Base-by-base conservation (phyloP, 1,140 invertebrate genomes). In the Drosophila ficusphila region DNA sequence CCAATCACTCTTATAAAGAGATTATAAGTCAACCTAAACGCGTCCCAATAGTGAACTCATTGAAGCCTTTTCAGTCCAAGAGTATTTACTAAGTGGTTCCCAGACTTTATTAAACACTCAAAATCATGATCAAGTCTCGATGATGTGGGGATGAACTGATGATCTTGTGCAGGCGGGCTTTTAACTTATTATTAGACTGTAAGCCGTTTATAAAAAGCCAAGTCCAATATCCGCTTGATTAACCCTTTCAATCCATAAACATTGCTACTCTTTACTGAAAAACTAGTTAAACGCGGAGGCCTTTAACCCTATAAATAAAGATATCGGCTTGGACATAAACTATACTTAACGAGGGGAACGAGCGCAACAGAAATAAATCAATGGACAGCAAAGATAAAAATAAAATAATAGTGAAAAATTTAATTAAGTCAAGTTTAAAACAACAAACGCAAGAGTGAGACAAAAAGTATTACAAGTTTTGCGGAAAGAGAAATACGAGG, bases 351-450 rank as follows among this genome's bases (percentile, higher is more conserved):
- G 31, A 29, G 18, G 47, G 23, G 16, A 65, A 34, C 25, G 21
- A 58, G 44, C 27, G 25, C n/a, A 8, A 36, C 1, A 12, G 12
- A 68, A 65, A 65, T 57, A 75, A 88, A 89, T 88, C 69, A 88
- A 88, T 82, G 70, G 69, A 77, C 49, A 52, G 36, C 58, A 46
- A 71, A 88, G 64, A 88, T 86, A 81, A 61, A 86, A 82, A 88
- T 70, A 85, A 72, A 62, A 67, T 47, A 78, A 67, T 48, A 53
- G 53, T 51, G 53, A 71, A 78, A 57, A 88, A 86, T 77, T 60
- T 68, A 86, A 86, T 86, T 88, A 86, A 86, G 82, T 88, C 82
- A 88, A 86, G 82, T 86, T 88, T 88, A 82, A 82, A 74, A 58
- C 60, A 79, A 62, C 75, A 76, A 42, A 39, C 12, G 53, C 29